Evolutionary conservation across 2,888 invertebrate genomes (phyloP).

Genomic region (Petrolisthes manimaculis): DNA sequence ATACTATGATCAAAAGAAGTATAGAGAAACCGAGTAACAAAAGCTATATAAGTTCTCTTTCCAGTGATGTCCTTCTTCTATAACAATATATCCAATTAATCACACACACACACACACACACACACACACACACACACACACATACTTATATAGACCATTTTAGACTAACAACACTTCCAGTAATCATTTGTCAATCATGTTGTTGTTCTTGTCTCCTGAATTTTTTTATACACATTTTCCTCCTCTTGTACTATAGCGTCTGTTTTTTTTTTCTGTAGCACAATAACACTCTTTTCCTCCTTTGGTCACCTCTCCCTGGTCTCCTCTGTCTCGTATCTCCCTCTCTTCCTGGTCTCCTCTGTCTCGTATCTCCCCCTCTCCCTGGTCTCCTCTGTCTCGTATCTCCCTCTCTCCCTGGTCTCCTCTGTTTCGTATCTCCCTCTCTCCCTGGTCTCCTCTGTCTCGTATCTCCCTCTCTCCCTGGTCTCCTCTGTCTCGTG

Average conservation of each 20-base stretch:
- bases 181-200: too few species aligned
- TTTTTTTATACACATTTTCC: too few species aligned
- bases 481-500: not conserved
- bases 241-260: too few species aligned
- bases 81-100: not conserved
- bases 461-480: not conserved
- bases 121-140: not conserved
- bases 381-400: not conserved
- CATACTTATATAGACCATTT: too few species aligned
- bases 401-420: not conserved
- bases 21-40: too few species aligned
- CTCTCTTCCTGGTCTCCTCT: not conserved
- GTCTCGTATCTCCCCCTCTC: not conserved
- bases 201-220: too few species aligned
- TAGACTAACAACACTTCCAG: too few species aligned
- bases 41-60: too few species aligned
- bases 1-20: too few species aligned
- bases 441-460: not conserved
- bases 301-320: not conserved
- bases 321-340: not conserved
- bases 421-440: not conserved
- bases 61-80: too few species aligned
- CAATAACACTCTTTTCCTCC: not conserved
- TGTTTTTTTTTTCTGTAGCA: too few species aligned
- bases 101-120: not conserved